phyloP scores from a whole-genome alignment of 2,113 vertebrate genomes.

The Macaca mulatta region DNA sequence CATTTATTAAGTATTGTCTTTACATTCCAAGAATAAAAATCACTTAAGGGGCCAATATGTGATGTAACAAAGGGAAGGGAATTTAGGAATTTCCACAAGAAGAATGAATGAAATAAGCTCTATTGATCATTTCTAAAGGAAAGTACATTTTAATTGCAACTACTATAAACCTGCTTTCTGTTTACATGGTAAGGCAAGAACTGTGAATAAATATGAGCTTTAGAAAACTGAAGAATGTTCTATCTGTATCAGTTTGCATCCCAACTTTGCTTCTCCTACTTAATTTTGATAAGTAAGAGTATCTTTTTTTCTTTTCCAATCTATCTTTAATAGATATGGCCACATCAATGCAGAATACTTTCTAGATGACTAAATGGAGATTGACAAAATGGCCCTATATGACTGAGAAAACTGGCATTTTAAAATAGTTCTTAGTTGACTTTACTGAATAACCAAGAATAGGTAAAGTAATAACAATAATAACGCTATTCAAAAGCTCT shows the following conservation, averaged over 20 bases:
- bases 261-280: not conserved
- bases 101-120: not conserved
- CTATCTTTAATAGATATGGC: not conserved
- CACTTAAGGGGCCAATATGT: not conserved
- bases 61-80: not conserved
- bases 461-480: not conserved
- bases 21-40: not conserved
- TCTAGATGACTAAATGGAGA: not conserved
- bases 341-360: not conserved
- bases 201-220: not conserved
- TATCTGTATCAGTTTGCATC: not conserved
- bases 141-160: not conserved
- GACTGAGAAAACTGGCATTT: not conserved
- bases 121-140: not conserved
- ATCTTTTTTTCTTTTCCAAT: not conserved
- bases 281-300: not conserved
- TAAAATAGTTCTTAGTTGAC: not conserved
- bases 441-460: not conserved
- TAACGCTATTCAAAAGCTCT: not conserved
- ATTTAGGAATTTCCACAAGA: not conserved
- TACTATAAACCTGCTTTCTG: not conserved
- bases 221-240: not conserved
- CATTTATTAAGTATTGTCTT: not conserved
- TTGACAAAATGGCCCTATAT: not conserved
- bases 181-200: not conserved